A percentile compares a stretch with the other conserved stretches of the same genome.
Evolutionary conservation across 1,140 invertebrate genomes (phyloP).

Genomic region (Formica exsecta): DNA sequence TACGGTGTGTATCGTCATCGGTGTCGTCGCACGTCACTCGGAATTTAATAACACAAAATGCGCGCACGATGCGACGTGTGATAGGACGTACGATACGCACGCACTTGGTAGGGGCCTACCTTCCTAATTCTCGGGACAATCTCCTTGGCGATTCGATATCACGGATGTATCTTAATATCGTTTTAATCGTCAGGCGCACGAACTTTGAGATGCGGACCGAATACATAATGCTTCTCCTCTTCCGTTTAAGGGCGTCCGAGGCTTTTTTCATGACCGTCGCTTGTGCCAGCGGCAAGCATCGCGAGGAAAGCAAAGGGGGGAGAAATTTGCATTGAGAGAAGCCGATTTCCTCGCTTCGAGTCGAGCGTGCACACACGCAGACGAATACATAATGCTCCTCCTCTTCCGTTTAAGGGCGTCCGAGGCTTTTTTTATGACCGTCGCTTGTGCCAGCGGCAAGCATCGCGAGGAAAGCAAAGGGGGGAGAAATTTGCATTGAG

Average conservation of each 20-base stretch:
- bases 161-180: conserved; percentile 50
- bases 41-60: conserved; percentile 3
- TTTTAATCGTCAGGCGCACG: conserved; percentile 52
- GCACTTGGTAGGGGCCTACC: neutral
- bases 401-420: conserved; percentile 8
- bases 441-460: neutral
- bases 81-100: neutral
- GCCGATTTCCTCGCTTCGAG: conserved; percentile 2
- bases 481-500: neutral
- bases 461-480: neutral
- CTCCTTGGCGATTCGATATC: conserved; percentile 21
- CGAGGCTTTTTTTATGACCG: neutral
- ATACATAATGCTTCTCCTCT: conserved; percentile 39
- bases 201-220: conserved; percentile 27
- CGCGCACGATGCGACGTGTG: neutral
- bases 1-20: neutral
- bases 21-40: neutral
- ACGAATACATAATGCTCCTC: conserved; percentile 54
- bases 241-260: conserved; percentile 8
- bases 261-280: neutral
- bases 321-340: neutral
- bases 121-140: conserved; percentile 39
- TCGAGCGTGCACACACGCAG: conserved; percentile 32
- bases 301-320: neutral
- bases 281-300: conserved; percentile 17